These are phyloP conservation scores for Zophobas atratus DNA, from an alignment of 1,140 invertebrate genomes.

Conservation along the genomic window DNA sequence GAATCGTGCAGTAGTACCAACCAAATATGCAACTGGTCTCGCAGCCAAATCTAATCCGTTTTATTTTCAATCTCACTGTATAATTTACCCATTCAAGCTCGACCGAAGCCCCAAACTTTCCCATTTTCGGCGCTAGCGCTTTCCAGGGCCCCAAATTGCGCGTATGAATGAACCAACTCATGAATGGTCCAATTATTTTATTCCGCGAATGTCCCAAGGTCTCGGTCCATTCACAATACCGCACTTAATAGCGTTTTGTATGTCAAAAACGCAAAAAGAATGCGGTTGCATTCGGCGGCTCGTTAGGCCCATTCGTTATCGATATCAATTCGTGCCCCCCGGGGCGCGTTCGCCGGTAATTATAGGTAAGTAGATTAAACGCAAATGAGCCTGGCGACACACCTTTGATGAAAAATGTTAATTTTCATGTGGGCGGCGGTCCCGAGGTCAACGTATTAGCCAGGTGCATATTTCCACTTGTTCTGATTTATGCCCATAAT, in stretches of 20 bases:
- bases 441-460: constrained; percentile 44
- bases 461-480: constrained; percentile 48
- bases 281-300: neutral
- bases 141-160: too few relatives aligned
- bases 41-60: too few relatives aligned
- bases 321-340: constrained; percentile 13
- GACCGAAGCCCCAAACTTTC: too few relatives aligned
- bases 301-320: neutral
- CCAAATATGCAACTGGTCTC: too few relatives aligned
- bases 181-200: constrained; percentile 41
- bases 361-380: constrained; percentile 36
- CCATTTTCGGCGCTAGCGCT: too few relatives aligned
- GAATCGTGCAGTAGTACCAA: too few relatives aligned
- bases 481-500: constrained; percentile 48
- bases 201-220: constrained; percentile 14
- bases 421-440: constrained; percentile 42
- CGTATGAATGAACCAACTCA: neutral
- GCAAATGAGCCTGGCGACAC: constrained; percentile 32
- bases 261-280: neutral
- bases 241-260: constrained; percentile 24
- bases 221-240: constrained; percentile 11
- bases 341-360: constrained; percentile 9
- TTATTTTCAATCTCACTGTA: too few relatives aligned
- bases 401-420: constrained; percentile 46
- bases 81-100: too few relatives aligned